These are phyloP conservation scores for Dyspetes luteomarginatus DNA, from an alignment of 2,888 invertebrate species.

Conservation along the genomic window DNA sequence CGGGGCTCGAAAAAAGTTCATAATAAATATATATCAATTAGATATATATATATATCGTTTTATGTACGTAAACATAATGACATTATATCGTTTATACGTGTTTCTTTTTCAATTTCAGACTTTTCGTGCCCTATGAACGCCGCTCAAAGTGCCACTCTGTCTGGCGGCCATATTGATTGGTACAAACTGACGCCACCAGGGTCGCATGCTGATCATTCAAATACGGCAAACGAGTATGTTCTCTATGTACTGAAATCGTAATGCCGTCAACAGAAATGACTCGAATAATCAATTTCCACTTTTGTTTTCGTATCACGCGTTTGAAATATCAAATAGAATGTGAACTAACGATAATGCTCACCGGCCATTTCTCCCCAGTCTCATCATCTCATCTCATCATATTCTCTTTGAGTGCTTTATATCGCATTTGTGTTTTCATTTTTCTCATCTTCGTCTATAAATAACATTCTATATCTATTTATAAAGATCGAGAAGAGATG, in stretches of 20 bases:
- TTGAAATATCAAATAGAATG: background rate
- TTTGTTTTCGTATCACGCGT: background rate
- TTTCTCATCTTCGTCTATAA: background rate
- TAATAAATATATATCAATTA: background rate
- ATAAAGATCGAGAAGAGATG: background rate
- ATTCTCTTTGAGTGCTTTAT: background rate
- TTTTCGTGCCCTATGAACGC: background rate
- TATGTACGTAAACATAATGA: background rate
- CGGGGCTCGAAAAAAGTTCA: conserved; percentile 1
- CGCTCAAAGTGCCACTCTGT: background rate
- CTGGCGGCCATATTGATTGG: background rate
- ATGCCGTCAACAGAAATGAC: too few species aligned
- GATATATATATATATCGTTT: background rate
- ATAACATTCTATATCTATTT: background rate
- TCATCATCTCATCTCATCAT: too few species aligned
- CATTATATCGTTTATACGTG: background rate
- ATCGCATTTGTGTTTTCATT: background rate
- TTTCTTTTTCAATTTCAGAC: background rate
- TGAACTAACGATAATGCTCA: background rate
- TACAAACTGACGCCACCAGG: background rate
- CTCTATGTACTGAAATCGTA: background rate
- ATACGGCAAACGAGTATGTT: background rate
- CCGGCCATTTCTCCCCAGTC: background rate
- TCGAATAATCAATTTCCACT: background rate
- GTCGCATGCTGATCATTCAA: background rate